These are phyloP conservation scores for Dolichotis patagonum DNA, from an alignment of 2,113 vertebrate genomes.

Conservation along the genomic window DNA sequence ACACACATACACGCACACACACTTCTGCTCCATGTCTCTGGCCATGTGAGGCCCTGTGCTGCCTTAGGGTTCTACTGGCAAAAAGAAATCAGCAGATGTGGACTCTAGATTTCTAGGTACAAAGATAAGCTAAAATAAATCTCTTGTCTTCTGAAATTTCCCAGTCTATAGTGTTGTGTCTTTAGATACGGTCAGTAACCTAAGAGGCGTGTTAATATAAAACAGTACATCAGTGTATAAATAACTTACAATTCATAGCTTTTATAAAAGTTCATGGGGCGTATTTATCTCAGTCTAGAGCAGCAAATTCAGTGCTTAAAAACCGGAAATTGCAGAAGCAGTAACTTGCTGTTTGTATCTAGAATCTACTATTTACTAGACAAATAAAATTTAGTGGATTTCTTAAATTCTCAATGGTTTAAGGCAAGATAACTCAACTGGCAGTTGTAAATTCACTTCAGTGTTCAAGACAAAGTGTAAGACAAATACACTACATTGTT, in stretches of 20 bases:
- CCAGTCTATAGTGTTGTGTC: not conserved
- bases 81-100: not conserved
- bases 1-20: slow-evolving; percentile 54
- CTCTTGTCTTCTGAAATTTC: not conserved
- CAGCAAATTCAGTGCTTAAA: not conserved
- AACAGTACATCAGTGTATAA: not conserved
- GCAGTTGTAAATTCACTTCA: not conserved
- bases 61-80: not conserved
- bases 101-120: not conserved
- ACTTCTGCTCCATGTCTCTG: not conserved
- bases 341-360: not conserved
- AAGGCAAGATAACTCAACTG: not conserved
- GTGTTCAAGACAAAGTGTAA: not conserved
- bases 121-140: not conserved
- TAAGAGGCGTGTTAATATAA: not conserved
- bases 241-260: not conserved
- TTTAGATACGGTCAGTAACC: not conserved
- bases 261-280: not conserved
- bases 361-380: not conserved
- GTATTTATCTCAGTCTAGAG: not conserved
- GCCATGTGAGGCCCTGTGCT: not conserved
- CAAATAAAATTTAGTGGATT: not conserved
- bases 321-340: not conserved
- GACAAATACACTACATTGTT: not conserved
- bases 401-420: not conserved